These are phyloP conservation scores for Notocelia uddmanniana DNA, from an alignment of 2,888 invertebrate genomes.

Conservation along the genomic window DNA sequence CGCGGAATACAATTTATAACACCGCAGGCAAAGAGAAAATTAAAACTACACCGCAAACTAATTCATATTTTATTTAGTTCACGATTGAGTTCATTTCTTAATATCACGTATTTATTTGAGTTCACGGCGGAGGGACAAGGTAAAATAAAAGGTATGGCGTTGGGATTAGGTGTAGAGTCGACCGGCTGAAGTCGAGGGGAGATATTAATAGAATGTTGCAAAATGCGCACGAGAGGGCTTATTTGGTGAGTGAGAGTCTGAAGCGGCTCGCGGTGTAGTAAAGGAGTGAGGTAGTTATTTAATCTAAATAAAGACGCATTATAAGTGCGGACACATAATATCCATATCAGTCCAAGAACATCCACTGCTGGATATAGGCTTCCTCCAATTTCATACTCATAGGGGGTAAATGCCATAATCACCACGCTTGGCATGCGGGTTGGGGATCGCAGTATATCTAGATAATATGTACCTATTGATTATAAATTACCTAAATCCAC, in stretches of 20 bases:
- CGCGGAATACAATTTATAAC: conserved; percentile 61
- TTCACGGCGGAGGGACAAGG: background rate
- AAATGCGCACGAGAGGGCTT: conserved; percentile 73
- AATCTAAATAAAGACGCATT: background rate
- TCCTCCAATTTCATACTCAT: no score
- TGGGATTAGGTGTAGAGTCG: background rate
- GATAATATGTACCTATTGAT: no score
- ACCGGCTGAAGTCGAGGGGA: conserved; percentile 2
- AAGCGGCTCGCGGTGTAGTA: conserved; percentile 43
- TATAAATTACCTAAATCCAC: no score
- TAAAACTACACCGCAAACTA: conserved; percentile 38
- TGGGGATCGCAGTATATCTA: no score
- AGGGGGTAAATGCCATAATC: no score
- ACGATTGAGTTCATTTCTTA: conserved; percentile 8
- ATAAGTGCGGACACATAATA: no score
- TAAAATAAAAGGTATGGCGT: background rate
- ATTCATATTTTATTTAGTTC: background rate
- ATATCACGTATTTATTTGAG: background rate
- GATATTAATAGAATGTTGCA: conserved; percentile 56
- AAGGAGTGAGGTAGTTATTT: background rate
- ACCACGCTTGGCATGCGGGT: no score
- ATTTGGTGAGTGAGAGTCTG: conserved; percentile 75
- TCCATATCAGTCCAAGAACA: no score
- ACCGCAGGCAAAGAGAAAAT: conserved; percentile 65
- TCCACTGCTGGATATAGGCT: no score